Base-by-base conservation (phyloP, 2,113 vertebrate genomes). In the Dromas ardeola region DNA sequence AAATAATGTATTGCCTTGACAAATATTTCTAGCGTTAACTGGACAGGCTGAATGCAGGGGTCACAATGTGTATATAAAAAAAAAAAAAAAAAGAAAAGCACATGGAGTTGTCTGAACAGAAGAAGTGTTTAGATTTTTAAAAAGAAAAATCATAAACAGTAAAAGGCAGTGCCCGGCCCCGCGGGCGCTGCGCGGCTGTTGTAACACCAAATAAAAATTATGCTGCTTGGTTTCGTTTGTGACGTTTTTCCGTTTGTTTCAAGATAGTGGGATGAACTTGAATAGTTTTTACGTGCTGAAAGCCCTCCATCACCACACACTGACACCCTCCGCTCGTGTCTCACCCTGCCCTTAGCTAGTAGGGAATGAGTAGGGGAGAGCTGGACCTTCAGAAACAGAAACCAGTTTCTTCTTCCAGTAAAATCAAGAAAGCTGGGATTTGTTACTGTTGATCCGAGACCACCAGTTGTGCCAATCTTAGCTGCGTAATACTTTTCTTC, bases 171-270 rank as follows among this genome's bases (percentile, higher is more conserved):
- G 88, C 95, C 91, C 90, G 74, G 62, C 36, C 83, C 69, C 90
- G 98, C 90, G 98, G 98, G 97, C 50, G 45, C 97, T 98, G 97
- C 97, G 92, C 76, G 73, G 93, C 97, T 98, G 82, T 97, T 98
- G 97, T 98, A 98, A 98, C 98, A 98, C 98, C 97, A 98, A 99
- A 99, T 99, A 99, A 99, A 99, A 97, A 95, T 97, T 97, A 98
- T 98, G 98, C 98, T 99, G 98, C 98, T 98, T 98, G 94, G 89
- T 95, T 97, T 97, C 81, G 72, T 95, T 98, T 97, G 98, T 98
- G 95, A 94, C 1, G 93, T 91, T 95, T 86, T 97, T 94, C 88
- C 30, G 2, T 97, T 97, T 96, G 87, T 95, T 95, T 95, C 61
- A 71, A 88, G 81, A 6, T 52, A 47, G 66, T 32, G 92, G 92